These are phyloP conservation scores for Theocolax elegans DNA, from an alignment of 1,140 invertebrate species.

Conservation along the genomic window DNA sequence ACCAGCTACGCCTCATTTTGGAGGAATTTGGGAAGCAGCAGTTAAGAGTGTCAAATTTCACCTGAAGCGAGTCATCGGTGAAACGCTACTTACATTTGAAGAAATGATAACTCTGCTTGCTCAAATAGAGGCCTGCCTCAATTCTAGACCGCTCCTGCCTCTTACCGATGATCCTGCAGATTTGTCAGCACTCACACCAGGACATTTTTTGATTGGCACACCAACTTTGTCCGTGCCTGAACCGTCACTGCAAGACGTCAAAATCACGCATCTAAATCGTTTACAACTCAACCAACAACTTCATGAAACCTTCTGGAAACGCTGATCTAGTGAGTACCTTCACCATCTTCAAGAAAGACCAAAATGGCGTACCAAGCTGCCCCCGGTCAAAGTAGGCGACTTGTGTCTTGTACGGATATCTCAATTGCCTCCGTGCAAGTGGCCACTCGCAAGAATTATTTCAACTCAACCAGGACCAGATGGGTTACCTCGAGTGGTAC, in stretches of 20 bases:
- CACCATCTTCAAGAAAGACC: neutral
- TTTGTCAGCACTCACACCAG: too few relatives aligned
- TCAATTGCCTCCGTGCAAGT: neutral
- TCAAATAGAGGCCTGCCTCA: too few relatives aligned
- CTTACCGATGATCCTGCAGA: too few relatives aligned
- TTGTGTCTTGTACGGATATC: neutral
- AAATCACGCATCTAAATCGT: neutral
- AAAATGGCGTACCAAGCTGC: neutral
- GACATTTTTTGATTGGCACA: neutral
- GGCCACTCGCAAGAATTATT: neutral
- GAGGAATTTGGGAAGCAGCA: too few relatives aligned
- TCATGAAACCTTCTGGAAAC: too few relatives aligned
- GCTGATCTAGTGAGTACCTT: neutral
- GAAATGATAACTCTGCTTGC: too few relatives aligned
- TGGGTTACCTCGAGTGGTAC: neutral
- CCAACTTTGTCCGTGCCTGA: neutral
- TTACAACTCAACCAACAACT: neutral
- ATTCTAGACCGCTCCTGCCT: too few relatives aligned
- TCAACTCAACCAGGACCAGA: neutral
- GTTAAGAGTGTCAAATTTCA: too few relatives aligned
- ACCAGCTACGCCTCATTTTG: slow-evolving; percentile 1
- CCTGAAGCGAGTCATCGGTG: neutral
- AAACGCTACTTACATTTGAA: too few relatives aligned
- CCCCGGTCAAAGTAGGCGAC: neutral
- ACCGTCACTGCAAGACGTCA: neutral